Evolutionary conservation across 1,140 invertebrate genomes (phyloP).

Genomic region (Orussus abietinus): DNA sequence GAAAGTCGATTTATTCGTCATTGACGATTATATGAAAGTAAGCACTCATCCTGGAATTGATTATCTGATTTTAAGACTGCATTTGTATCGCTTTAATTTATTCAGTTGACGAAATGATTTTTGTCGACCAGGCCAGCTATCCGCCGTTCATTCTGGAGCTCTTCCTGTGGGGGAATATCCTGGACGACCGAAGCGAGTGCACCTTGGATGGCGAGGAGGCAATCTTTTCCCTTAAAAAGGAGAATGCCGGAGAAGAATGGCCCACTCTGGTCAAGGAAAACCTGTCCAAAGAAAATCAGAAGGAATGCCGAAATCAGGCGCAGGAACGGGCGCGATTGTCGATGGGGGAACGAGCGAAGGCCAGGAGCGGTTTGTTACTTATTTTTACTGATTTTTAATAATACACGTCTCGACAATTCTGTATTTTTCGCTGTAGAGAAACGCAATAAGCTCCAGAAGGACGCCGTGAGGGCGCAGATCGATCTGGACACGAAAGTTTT

Average conservation of each 20-base stretch:
- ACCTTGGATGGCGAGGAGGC: conserved; percentile 55
- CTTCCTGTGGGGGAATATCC: conserved; percentile 58
- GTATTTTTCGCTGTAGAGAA: conserved; percentile 37
- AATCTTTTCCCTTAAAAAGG: conserved; percentile 62
- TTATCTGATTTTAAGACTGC: conserved; percentile 5
- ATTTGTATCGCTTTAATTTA: conserved; percentile 9
- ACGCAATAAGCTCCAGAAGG: conserved; percentile 45
- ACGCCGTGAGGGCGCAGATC: conserved; percentile 61
- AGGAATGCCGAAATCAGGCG: conserved; percentile 50
- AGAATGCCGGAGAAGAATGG: conserved; percentile 53
- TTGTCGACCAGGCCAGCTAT: conserved; percentile 55
- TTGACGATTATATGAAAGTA: conserved; percentile 62
- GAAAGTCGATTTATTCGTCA: conserved; percentile 62
- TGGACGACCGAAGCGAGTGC: conserved; percentile 58
- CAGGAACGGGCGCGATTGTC: conserved; percentile 48
- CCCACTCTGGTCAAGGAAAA: conserved; percentile 51
- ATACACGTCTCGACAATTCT: conserved; percentile 8
- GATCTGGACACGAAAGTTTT: conserved; percentile 55
- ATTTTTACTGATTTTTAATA: conserved; percentile 6
- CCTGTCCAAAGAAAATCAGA: conserved; percentile 56
- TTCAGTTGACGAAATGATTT: not conserved
- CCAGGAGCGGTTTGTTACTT: conserved; percentile 47
- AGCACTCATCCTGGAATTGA: conserved; percentile 21
- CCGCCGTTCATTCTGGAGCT: conserved; percentile 66
- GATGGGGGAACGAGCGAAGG: conserved; percentile 54